Evolutionary conservation across 2,113 vertebrate genomes (phyloP).

Genomic region (Stictonetta naevosa): DNA sequence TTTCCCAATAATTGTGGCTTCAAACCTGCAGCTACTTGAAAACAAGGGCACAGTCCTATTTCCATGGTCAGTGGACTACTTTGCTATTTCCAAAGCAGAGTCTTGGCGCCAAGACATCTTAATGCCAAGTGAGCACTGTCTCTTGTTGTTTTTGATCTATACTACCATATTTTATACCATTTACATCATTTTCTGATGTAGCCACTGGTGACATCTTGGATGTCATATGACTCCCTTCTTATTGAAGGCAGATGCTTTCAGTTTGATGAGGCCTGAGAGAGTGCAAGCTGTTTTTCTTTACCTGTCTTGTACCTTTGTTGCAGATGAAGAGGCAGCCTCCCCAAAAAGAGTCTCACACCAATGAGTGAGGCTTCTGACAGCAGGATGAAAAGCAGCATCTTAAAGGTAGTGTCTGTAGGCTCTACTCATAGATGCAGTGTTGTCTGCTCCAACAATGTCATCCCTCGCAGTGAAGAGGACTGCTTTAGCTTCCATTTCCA

Average conservation of each 20-base stretch:
- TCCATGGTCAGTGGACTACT: not conserved
- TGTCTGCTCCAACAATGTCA: not conserved
- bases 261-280: not conserved
- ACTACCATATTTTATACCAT: not conserved
- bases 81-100: not conserved
- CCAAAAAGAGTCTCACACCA: not conserved
- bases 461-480: not conserved
- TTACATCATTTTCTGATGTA: not conserved
- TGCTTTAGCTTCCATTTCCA: not conserved
- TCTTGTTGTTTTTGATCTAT: not conserved
- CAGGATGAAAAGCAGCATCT: not conserved
- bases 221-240: not conserved
- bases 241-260: not conserved
- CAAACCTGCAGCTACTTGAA: not conserved
- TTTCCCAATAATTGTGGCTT: not conserved
- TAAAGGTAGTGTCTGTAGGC: not conserved
- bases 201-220: not conserved
- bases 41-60: not conserved
- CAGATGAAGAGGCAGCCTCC: not conserved
- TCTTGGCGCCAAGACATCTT: not conserved
- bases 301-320: not conserved
- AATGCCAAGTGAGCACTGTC: not conserved
- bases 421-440: not conserved
- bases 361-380: rapidly evolving
- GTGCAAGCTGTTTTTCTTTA: rapidly evolving